Evolutionary conservation across 2,797 vertebrate species (phyloP).

Genomic region (Nothura maculosa): DNA sequence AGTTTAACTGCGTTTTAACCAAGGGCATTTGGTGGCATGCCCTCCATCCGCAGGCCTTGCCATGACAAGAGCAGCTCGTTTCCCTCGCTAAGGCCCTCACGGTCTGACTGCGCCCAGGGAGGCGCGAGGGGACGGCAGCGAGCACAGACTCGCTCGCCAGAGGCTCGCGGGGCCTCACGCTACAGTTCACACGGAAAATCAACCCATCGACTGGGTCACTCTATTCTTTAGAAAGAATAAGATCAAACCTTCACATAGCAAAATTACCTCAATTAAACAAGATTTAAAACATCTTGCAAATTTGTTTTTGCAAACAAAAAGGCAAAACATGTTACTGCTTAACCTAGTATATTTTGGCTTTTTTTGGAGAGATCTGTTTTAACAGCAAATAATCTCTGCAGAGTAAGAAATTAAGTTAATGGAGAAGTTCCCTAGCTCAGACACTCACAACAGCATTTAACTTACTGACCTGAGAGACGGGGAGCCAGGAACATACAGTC

Average conservation of each 20-base stretch:
- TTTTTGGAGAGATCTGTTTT: not conserved
- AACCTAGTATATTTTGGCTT: not conserved
- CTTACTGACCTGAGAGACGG: not conserved
- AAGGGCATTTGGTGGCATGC: not conserved
- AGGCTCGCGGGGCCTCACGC: not conserved
- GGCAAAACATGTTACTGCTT: not conserved
- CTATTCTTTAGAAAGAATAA: not conserved
- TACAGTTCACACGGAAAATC: not conserved
- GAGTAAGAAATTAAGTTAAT: not conserved
- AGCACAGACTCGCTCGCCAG: not conserved
- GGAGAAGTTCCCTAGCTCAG: not conserved
- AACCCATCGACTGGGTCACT: rapidly evolving
- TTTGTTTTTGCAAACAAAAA: not conserved
- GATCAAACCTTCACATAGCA: not conserved
- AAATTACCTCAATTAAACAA: not conserved
- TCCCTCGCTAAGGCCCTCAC: not conserved
- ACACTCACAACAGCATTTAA: not conserved
- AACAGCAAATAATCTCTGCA: not conserved
- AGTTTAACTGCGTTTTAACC: not conserved
- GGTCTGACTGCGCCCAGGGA: rapidly evolving
- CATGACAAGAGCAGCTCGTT: not conserved
- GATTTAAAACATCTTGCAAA: no score
- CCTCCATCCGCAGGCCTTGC: not conserved
- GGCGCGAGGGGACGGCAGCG: not conserved
- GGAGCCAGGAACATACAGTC: not conserved